Evolutionary conservation across 2,888 invertebrate genomes (phyloP), one percentile per base, ranked within the genome.

Genomic region (Sarcophaga carnaria): DNA sequence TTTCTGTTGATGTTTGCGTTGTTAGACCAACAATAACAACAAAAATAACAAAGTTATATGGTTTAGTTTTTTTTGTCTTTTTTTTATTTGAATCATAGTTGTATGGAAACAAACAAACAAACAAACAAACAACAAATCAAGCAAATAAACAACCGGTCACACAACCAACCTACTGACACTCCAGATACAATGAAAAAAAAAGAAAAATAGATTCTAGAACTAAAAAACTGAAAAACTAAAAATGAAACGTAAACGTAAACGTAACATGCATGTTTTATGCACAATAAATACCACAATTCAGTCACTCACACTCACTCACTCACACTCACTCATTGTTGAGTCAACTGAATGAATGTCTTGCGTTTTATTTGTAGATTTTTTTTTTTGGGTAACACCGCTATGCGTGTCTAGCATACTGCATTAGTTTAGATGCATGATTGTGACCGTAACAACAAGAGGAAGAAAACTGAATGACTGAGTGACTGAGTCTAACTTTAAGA

Each of bases 151-250:
- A 83, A 81, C 84, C 86, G 84, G 84, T 82, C 87, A 84, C 84
- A 84, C 84, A 79, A 80, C 80, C 80, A 83, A 87, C 82, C 75
- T 82, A 86, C 86, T 79, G 82, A 82, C 87, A 87, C 87, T 87
- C 75, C 79, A 72, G 67, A 79, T 79, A 60, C 20, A 54, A 66
- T 49, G 45, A 66, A 20, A 27, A n/a, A 66, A 12, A 47, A 62
- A 20, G 20, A 20, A 20, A 45, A 75, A 47, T 0, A 49, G 22
- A 63, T 63, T 47, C 59, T 12, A 60, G 22, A 59, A 54, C 20
- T 49, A 70, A 78, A 74, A 67, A 59, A 54, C 20, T 49, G 64
- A 78, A 74, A 67, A 54, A 14, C n/a, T 10, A 69, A 62, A 71
- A 84, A 60, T 71, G 77, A 79, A 86, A 86, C 37, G 37, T 37